phyloP scores from a whole-genome alignment of 2,888 invertebrate species.

The Amblyjoppa fuscipennis region DNA sequence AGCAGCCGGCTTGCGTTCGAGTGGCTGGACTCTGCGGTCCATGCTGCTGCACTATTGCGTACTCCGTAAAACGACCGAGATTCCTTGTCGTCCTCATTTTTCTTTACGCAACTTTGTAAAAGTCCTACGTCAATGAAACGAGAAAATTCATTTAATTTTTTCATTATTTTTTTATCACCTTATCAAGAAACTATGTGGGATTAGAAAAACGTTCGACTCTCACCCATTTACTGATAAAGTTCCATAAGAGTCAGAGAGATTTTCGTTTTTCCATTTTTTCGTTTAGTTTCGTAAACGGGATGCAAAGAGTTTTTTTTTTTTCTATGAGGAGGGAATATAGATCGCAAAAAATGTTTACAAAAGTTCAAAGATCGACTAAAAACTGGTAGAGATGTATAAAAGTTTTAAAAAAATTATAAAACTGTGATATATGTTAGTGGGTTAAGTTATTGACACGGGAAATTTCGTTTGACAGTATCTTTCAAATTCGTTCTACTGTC shows the following conservation, averaged over 20 bases:
- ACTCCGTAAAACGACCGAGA: conserved; percentile 50
- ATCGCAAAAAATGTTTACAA: not conserved
- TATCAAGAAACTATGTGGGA: not conserved
- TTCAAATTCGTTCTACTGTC: conserved; percentile 63
- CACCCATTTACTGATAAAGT: conserved; percentile 66
- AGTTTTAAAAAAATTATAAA: conserved; percentile 47
- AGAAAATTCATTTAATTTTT: not conserved
- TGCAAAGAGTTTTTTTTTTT: not conserved
- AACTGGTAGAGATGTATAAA: too few species aligned
- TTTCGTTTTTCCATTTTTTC: conserved; percentile 60
- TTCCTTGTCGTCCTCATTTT: conserved; percentile 69
- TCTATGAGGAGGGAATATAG: not conserved
- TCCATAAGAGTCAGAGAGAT: conserved; percentile 49
- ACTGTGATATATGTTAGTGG: conserved; percentile 58
- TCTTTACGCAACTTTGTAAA: conserved; percentile 75
- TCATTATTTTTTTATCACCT: too few species aligned
- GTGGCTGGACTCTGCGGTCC: conserved; percentile 54
- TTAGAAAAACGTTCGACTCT: not conserved
- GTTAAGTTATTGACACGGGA: conserved; percentile 69
- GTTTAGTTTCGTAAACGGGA: not conserved
- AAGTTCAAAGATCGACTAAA: not conserved
- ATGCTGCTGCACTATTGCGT: conserved; percentile 47
- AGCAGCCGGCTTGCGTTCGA: conserved; percentile 60
- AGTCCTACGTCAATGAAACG: conserved; percentile 70
- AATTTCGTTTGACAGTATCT: conserved; percentile 69